These are phyloP conservation scores for Dendrocincla tyrannina DNA, from an alignment of 2,797 vertebrate genomes.

Conservation along the genomic window DNA sequence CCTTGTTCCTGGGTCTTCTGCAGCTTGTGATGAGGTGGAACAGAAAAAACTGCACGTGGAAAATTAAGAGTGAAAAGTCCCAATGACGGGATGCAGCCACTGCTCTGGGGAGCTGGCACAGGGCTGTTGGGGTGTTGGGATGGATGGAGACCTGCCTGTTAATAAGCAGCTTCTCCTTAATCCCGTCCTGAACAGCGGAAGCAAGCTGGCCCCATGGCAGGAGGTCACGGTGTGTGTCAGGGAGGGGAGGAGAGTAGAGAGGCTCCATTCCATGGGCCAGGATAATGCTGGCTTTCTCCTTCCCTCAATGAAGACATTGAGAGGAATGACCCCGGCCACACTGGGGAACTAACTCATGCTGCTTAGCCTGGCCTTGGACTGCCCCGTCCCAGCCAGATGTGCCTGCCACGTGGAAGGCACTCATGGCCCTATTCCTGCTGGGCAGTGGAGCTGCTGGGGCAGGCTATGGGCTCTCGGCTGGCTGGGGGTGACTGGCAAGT, in stretches of 20 bases:
- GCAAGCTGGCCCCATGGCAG: accelerated
- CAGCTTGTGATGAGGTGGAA: background rate
- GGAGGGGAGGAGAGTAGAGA: background rate
- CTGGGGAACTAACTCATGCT: background rate
- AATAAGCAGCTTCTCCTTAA: background rate
- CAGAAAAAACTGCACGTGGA: background rate
- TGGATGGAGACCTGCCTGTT: background rate
- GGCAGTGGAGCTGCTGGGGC: accelerated
- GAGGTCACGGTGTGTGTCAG: accelerated
- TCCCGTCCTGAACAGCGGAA: background rate
- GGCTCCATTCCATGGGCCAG: accelerated
- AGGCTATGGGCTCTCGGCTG: background rate
- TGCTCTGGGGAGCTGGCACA: accelerated
- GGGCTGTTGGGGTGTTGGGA: background rate
- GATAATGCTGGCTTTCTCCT: constrained; percentile 34
- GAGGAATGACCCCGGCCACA: accelerated
- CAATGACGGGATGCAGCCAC: background rate
- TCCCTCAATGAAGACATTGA: background rate
- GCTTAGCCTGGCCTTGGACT: background rate
- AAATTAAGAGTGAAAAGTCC: background rate
- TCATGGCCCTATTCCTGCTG: background rate
- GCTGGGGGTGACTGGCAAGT: accelerated
- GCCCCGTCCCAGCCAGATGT: background rate
- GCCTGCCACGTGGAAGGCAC: background rate
- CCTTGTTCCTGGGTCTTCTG: background rate